These are phyloP conservation scores for Benthochromis sp. DNA, from an alignment of 2,113 vertebrate species.

Conservation along the genomic window DNA sequence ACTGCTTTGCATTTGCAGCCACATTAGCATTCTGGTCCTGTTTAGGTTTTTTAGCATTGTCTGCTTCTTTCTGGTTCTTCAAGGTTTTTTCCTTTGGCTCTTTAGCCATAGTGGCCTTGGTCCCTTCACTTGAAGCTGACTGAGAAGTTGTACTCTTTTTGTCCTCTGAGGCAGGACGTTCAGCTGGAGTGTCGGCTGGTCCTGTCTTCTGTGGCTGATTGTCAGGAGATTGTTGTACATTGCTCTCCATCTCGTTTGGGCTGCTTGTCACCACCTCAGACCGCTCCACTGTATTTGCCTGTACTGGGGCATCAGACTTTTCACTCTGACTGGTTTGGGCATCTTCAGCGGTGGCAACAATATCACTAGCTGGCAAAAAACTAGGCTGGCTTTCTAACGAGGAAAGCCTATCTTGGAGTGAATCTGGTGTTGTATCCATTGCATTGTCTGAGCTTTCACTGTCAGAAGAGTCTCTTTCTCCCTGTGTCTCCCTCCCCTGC, in stretches of 20 bases:
- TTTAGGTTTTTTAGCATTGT: neutral
- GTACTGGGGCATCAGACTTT: neutral
- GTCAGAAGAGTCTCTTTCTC: neutral
- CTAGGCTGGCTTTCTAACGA: neutral
- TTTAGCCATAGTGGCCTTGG: neutral
- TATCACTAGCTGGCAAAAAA: fast-evolving
- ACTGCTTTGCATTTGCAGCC: neutral
- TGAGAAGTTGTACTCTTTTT: neutral
- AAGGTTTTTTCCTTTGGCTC: neutral
- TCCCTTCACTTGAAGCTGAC: neutral
- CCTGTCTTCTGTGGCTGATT: neutral
- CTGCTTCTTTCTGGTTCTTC: neutral
- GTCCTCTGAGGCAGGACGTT: neutral
- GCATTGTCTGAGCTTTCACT: constrained; percentile 31
- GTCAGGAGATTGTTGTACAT: neutral
- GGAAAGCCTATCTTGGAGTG: neutral
- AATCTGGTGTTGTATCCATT: constrained; percentile 9
- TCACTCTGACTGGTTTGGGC: neutral
- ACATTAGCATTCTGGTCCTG: constrained; percentile 39
- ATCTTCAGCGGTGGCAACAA: neutral
- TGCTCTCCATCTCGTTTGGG: fast-evolving
- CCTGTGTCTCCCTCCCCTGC: neutral
- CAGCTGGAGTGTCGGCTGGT: neutral
- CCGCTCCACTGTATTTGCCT: fast-evolving
- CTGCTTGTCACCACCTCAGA: neutral